Percentiles rank a stretch among this genome's conserved stretches.
Evolutionary conservation across 2,113 vertebrate genomes (phyloP).

Genomic region (Neolamprologus variostigma): DNA sequence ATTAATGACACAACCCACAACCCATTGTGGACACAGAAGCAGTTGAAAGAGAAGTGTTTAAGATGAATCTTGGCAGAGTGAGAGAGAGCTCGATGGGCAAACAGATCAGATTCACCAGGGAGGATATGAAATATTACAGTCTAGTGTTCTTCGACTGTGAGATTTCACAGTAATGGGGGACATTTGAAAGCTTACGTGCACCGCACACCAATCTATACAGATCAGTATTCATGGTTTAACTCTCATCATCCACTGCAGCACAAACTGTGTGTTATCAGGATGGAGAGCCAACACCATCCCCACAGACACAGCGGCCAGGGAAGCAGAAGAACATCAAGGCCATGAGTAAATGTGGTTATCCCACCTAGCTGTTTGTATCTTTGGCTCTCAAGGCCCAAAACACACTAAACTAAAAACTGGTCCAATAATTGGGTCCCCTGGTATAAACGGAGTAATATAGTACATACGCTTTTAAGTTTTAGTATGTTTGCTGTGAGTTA

Average conservation of each 20-base stretch:
- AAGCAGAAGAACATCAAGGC: background rate
- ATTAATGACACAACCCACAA: too few species aligned
- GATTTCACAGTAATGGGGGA: background rate
- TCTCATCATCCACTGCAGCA: background rate
- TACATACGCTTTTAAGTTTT: background rate
- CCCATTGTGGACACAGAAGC: too few species aligned
- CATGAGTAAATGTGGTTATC: background rate
- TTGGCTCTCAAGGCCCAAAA: background rate
- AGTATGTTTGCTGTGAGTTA: background rate
- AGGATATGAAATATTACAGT: background rate
- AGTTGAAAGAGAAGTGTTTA: too few species aligned
- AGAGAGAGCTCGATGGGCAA: too few species aligned
- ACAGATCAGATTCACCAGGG: background rate
- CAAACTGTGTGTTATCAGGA: fast-evolving
- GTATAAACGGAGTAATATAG: background rate
- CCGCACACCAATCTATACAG: fast-evolving
- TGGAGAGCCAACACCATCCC: background rate
- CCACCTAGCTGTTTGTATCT: background rate
- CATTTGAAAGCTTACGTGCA: background rate
- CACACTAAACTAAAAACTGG: background rate
- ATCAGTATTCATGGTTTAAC: background rate
- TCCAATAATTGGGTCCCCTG: background rate
- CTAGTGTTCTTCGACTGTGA: background rate
- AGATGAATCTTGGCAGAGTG: too few species aligned
- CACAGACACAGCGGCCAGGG: background rate